Percentiles rank a stretch among this genome's conserved stretches.
Evolutionary conservation across 2,797 vertebrate genomes (phyloP).

Genomic region (Propithecus deckenii): DNA sequence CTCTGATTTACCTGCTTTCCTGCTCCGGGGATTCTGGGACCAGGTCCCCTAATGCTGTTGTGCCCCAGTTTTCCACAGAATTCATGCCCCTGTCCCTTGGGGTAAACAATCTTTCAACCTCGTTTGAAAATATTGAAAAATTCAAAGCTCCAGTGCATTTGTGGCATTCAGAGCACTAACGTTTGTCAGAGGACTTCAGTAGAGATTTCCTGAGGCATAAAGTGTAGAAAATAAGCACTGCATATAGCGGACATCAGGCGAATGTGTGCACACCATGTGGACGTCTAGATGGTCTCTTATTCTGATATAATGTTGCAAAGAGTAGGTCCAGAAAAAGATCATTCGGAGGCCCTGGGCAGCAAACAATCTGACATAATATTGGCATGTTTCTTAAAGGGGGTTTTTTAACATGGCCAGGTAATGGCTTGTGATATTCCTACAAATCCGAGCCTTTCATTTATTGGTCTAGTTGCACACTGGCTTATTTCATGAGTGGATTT

Average conservation of each 20-base stretch:
- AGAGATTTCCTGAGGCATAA: neutral
- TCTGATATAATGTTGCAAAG: neutral
- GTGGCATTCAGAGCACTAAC: neutral
- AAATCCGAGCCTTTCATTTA: neutral
- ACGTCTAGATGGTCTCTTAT: neutral
- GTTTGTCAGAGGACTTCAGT: neutral
- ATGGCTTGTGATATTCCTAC: neutral
- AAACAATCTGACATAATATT: neutral
- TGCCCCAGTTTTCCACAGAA: conserved; percentile 72
- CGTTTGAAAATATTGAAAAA: conserved; percentile 53
- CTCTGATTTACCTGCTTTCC: conserved; percentile 68
- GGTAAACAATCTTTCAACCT: conserved; percentile 29
- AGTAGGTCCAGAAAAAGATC: neutral
- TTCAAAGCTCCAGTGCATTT: conserved; percentile 19
- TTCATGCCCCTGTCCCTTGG: conserved; percentile 14
- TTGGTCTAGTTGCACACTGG: neutral
- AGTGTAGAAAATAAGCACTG: neutral
- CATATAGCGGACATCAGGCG: neutral
- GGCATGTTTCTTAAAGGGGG: neutral
- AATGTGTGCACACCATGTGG: neutral
- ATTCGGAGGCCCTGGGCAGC: neutral
- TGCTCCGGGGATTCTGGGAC: conserved; percentile 58
- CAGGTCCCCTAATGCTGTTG: conserved; percentile 59
- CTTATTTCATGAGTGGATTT: neutral
- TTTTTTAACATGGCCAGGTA: neutral